Evolutionary conservation across 2,888 invertebrate genomes (phyloP), one percentile per base, ranked within the genome.

Genomic region (Cheilosia impressa): DNA sequence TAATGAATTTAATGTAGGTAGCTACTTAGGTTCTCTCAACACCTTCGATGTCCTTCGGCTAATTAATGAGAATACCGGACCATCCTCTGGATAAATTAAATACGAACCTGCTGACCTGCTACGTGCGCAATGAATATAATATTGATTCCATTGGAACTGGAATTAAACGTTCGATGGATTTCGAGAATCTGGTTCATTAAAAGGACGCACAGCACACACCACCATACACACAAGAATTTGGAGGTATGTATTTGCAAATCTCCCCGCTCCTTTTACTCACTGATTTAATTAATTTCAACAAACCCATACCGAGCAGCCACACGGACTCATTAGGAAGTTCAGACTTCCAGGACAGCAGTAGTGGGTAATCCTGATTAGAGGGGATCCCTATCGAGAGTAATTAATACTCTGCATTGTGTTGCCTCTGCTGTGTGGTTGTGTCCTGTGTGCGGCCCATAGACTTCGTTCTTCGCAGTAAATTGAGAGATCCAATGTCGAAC

Each of bases 241-340:
- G 27, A 34, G 13, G 27, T 31, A 47, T n/a, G 31, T 57, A 43
- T 55, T 22, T 22, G 17, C 47, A 47, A 47, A 47, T 19, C 7
- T 9, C 19, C 47, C 2, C 7, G 4, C 15, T n/a, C 24, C 27
- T 1, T 52, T 45, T 55, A 24, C 22, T 45, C 63, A 34, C 27
- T 62, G 73, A 73, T 73, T 73, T 73, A 73, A 73, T 73, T 55
- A 63, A 73, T 73, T 63, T 73, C 45, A 22, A 50, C 38, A 38
- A 38, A 41, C 47, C 34, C n/a, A 58, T 47, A n/a, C n/a, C 6
- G 45, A 47, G 17, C 50, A 43, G 31, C 9, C 52, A 41, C 52
- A 43, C 60, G 31, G 52, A 72, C 19, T 62, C 62, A 53, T 62
- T 52, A 73, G 27, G 53, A 24, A 52, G 52, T 22, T 27, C n/a